These are phyloP conservation scores for Trissonchulus sp. DNA, from an alignment of 2,888 invertebrate species.

Conservation along the genomic window DNA sequence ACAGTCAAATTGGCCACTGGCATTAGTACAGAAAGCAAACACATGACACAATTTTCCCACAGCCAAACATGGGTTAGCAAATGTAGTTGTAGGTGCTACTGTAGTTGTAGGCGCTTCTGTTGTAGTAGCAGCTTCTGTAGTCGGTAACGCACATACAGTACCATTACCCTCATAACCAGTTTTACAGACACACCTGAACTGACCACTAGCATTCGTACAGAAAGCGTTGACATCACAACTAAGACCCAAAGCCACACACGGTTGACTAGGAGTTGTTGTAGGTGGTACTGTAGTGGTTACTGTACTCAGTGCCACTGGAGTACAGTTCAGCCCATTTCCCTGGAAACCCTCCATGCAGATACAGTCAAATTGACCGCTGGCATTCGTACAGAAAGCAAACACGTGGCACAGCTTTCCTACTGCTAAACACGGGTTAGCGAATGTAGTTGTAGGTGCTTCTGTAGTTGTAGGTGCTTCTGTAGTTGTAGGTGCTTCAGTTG, in stretches of 20 bases:
- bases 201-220: background rate
- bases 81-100: background rate
- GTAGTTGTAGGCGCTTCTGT: background rate
- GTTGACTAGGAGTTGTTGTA: background rate
- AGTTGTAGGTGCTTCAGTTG: background rate
- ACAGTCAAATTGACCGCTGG: background rate
- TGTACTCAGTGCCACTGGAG: background rate
- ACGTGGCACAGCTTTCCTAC: background rate
- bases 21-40: background rate
- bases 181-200: background rate
- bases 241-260: background rate
- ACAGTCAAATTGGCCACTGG: background rate
- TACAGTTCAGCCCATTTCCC: background rate
- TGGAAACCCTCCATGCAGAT: background rate
- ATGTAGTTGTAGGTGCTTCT: background rate
- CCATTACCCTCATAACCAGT: background rate
- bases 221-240: background rate
- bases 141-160: background rate
- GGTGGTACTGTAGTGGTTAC: background rate
- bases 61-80: background rate
- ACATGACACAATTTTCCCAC: background rate
- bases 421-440: no score
- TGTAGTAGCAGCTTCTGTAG: background rate
- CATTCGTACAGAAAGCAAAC: background rate
- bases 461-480: background rate